Evolutionary conservation across 2,113 vertebrate species (phyloP).

Genomic region (Mesoclemmys tuberculata): DNA sequence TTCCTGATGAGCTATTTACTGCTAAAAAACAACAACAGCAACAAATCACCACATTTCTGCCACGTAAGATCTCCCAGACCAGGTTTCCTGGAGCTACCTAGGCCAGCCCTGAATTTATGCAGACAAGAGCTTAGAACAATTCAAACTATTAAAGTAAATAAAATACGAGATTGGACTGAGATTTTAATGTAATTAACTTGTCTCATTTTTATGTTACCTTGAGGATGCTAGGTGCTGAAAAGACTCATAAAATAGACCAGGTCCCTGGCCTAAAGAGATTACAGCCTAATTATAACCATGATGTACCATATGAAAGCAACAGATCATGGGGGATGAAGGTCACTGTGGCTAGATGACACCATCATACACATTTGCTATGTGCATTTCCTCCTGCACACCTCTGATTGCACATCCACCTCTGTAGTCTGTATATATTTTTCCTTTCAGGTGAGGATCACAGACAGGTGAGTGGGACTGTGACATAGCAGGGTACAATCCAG

Average conservation of each 20-base stretch:
- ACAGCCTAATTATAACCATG: not conserved
- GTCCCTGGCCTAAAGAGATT: not conserved
- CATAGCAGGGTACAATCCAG: too few relatives aligned
- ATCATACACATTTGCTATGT: too few relatives aligned
- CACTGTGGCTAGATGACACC: too few relatives aligned
- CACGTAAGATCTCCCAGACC: not conserved
- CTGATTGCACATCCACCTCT: too few relatives aligned
- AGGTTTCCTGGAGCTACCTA: not conserved
- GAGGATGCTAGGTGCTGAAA: not conserved
- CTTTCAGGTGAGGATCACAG: too few relatives aligned
- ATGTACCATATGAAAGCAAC: not conserved
- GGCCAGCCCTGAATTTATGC: not conserved
- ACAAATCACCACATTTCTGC: not conserved
- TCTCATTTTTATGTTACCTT: not conserved
- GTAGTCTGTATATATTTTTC: too few relatives aligned
- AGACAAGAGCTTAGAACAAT: not conserved
- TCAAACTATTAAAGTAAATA: not conserved
- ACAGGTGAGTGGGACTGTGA: too few relatives aligned
- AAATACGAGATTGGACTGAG: not conserved
- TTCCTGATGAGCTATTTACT: not conserved
- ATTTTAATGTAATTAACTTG: too few relatives aligned
- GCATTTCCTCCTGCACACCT: too few relatives aligned
- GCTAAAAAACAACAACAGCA: not conserved
- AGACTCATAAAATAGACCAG: not conserved
- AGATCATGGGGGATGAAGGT: not conserved